phyloP scores from a whole-genome alignment of 64 coral and sea anemone genomes.

The Trachythela sp. region DNA sequence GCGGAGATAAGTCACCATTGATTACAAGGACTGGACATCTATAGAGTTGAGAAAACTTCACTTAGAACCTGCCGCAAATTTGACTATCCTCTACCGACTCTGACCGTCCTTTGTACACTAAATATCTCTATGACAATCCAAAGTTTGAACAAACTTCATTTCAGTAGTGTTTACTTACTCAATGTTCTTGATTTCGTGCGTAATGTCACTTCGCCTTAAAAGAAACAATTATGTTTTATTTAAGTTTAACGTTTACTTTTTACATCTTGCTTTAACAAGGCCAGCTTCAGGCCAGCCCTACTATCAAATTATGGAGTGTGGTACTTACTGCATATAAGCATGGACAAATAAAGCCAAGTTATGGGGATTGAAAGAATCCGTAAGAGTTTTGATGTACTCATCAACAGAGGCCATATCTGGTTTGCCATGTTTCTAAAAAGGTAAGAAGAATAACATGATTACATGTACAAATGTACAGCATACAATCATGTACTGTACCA shows the following conservation, averaged over 20 bases:
- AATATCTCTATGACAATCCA: too few species aligned
- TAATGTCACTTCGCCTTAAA: constrained; percentile 57
- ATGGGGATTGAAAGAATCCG: constrained; percentile 74
- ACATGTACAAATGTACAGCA: not conserved
- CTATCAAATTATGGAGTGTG: not conserved
- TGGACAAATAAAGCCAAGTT: constrained; percentile 85
- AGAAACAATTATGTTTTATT: constrained; percentile 20
- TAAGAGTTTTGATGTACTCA: constrained; percentile 72
- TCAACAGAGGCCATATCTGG: constrained; percentile 61
- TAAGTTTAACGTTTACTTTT: too few species aligned
- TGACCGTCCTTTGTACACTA: too few species aligned
- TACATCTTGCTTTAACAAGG: too few species aligned
- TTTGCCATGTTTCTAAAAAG: constrained; percentile 76
- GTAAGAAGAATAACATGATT: not conserved
- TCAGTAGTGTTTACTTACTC: not conserved
- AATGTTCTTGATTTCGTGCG: constrained; percentile 48
- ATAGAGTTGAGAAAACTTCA: not conserved
- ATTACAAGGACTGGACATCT: constrained; percentile 20
- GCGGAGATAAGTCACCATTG: not conserved
- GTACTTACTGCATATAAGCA: constrained; percentile 82
- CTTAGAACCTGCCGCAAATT: too few species aligned
- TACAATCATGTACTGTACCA: too few species aligned
- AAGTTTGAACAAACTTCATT: too few species aligned
- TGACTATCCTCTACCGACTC: too few species aligned
- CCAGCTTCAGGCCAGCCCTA: too few species aligned